Conservation (phyloP, 2,797 vertebrate genomes). For the Enteromius fasciolatus region DNA sequence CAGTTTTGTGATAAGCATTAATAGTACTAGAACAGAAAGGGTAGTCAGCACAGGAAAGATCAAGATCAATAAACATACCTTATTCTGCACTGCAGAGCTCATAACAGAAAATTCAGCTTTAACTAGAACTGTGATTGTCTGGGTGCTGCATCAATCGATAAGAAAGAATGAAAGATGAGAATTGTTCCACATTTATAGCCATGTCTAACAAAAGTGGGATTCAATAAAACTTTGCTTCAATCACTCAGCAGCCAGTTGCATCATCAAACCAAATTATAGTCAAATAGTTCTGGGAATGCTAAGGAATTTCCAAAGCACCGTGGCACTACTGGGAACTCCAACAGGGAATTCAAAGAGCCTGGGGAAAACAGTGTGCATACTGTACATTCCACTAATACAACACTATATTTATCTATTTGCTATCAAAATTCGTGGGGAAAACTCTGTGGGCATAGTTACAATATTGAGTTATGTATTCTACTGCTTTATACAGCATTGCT, state of each 20-base stretch:
- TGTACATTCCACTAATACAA: background rate
- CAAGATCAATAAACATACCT: constrained; percentile 30
- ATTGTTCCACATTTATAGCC: background rate
- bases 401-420: background rate
- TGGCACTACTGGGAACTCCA: background rate
- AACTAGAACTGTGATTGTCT: background rate
- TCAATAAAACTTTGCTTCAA: constrained; percentile 4
- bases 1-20: background rate
- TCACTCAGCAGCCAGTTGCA: constrained; percentile 12
- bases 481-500: background rate
- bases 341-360: background rate
- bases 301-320: background rate
- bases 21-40: constrained; percentile 1
- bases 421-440: background rate
- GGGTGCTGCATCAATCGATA: background rate
- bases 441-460: background rate
- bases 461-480: background rate
- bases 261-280: constrained; percentile 6
- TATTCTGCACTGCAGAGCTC: constrained; percentile 13
- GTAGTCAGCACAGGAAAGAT: background rate
- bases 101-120: background rate
- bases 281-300: background rate
- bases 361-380: background rate
- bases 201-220: background rate
- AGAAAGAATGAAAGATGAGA: constrained; percentile 9